Conservation (phyloP, 92 coral and sea anemone species). For the Zoanthus solanderi region DNA sequence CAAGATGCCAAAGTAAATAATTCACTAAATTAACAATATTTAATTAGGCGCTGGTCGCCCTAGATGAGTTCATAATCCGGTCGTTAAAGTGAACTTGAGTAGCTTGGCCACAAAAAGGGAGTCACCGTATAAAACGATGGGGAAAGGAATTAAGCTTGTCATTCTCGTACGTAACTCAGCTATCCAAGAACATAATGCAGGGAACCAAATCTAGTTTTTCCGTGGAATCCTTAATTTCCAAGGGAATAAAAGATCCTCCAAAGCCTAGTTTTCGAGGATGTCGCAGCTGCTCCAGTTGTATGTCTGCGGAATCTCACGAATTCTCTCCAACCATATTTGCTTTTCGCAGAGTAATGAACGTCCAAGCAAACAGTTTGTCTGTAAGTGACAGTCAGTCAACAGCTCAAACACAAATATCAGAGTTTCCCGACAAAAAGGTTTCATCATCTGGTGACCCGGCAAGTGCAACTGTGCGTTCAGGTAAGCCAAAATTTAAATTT, state of each 20-base stretch:
- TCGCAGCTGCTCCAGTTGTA: conserved; percentile 30
- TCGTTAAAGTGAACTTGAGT: conserved; percentile 21
- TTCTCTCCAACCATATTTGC: conserved; percentile 11
- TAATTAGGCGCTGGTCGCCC: conserved; percentile 28
- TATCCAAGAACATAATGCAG: conserved; percentile 54
- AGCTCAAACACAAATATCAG: conserved; percentile 16
- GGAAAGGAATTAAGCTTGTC: conserved; percentile 1
- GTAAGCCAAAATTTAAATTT: not conserved
- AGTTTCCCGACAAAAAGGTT: conserved; percentile 29
- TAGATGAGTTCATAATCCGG: conserved; percentile 38
- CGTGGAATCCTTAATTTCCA: conserved; percentile 83
- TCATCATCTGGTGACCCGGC: conserved; percentile 14
- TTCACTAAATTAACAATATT: conserved; percentile 49
- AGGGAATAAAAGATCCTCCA: conserved; percentile 34
- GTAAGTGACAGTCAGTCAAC: conserved; percentile 22
- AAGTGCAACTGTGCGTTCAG: conserved; percentile 2
- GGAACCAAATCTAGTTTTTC: conserved; percentile 74
- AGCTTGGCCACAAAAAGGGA: conserved; percentile 6
- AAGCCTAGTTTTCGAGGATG: conserved; percentile 19
- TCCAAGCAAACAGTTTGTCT: conserved; percentile 23
- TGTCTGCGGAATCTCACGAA: conserved; percentile 35
- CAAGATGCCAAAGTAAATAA: conserved; percentile 52
- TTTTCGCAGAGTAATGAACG: conserved; percentile 45
- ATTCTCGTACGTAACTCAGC: not conserved
- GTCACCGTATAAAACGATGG: conserved; percentile 52